Evolutionary conservation across 1,140 invertebrate species (phyloP).

Genomic region (Macrosteles quadrilineatus): DNA sequence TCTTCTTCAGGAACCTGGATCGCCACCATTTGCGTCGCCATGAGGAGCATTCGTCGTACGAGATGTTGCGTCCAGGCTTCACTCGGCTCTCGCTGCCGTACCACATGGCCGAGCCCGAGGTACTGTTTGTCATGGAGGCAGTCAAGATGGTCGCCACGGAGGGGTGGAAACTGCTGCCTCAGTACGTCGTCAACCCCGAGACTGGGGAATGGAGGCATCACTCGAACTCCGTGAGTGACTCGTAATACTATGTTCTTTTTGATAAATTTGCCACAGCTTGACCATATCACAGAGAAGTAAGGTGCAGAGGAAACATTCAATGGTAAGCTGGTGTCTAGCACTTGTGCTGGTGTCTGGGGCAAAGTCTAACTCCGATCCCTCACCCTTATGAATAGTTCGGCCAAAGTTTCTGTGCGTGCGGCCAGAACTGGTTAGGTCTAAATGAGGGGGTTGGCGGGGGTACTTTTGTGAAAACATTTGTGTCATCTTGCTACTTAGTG

Average conservation of each 20-base stretch:
- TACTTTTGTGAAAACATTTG: neutral
- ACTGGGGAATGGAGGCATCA: constrained; percentile 90
- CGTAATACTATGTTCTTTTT: neutral
- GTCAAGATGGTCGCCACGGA: constrained; percentile 85
- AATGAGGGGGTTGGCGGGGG: no score
- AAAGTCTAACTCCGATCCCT: no score
- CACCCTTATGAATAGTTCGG: no score
- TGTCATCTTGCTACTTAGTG: neutral
- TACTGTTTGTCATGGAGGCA: constrained; percentile 81
- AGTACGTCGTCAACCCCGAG: constrained; percentile 82
- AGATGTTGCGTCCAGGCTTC: constrained; percentile 85
- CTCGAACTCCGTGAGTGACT: constrained; percentile 61
- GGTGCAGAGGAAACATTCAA: no score
- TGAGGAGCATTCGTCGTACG: constrained; percentile 63
- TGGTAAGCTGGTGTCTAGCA: no score
- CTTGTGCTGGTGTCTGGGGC: no score
- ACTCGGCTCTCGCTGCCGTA: constrained; percentile 82
- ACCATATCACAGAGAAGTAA: no score
- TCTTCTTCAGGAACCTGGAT: constrained; percentile 59
- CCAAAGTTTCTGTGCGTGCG: no score
- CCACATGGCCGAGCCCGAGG: constrained; percentile 77
- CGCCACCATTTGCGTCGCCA: constrained; percentile 60
- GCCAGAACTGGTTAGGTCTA: no score
- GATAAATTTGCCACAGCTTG: neutral
- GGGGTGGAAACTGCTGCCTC: constrained; percentile 87